Evolutionary conservation across 2,888 invertebrate genomes (phyloP).

Genomic region (Troilus luridus): DNA sequence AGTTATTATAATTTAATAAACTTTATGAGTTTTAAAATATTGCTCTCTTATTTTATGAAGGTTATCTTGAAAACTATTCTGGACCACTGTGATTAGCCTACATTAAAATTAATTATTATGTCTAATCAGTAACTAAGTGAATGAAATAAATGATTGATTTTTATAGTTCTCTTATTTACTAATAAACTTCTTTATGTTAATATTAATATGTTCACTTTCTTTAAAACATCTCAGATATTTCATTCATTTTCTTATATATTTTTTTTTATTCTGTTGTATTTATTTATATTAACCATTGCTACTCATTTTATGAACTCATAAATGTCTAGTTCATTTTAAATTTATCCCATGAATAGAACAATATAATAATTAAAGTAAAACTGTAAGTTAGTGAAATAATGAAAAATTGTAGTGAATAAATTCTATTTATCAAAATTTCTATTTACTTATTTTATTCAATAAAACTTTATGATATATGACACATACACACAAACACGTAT

Average conservation of each 20-base stretch:
- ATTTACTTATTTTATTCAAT: no score
- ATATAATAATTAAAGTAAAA: no score
- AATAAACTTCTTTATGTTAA: not conserved
- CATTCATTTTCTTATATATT: not conserved
- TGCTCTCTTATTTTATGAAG: not conserved
- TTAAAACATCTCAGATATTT: not conserved
- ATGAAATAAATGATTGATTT: not conserved
- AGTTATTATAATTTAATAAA: not conserved
- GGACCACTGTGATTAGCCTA: not conserved
- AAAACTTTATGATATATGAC: no score
- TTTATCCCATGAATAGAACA: not conserved
- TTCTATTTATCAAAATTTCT: no score
- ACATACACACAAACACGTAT: no score
- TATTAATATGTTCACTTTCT: not conserved
- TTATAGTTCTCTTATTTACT: not conserved
- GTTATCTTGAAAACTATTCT: not conserved
- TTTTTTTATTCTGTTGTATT: not conserved
- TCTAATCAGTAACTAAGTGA: not conserved
- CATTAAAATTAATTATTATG: not conserved
- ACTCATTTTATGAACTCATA: not conserved
- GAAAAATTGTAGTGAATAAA: no score
- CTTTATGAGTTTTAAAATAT: not conserved
- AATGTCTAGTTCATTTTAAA: not conserved
- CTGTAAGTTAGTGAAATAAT: no score
- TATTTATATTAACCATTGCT: not conserved